A percentile compares a stretch with the other conserved stretches of the same genome.
phyloP scores from a whole-genome alignment of 2,888 invertebrate species.

The Deilephila elpenor region DNA sequence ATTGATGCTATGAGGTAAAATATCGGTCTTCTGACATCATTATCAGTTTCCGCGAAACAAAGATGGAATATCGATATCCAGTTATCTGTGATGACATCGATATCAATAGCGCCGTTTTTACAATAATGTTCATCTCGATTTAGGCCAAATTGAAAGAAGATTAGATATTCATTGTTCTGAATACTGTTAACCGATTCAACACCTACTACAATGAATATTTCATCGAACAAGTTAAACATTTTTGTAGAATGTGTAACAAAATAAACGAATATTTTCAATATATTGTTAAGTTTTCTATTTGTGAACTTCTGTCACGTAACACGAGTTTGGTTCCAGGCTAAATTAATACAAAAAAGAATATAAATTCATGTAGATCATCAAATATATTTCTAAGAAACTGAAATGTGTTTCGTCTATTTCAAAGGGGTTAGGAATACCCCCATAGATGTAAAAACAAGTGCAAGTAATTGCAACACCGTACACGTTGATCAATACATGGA shows the following conservation, averaged over 20 bases:
- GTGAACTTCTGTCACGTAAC: not conserved
- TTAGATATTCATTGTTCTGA: no score
- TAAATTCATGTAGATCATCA: not conserved
- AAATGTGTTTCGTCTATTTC: no score
- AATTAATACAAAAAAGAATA: not conserved
- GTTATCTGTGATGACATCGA: slow-evolving; percentile 1
- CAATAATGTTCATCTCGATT: slow-evolving; percentile 11
- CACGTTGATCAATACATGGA: no score
- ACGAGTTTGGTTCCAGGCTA: not conserved
- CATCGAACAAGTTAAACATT: not conserved
- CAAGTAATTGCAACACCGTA: no score
- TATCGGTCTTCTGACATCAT: slow-evolving; percentile 3
- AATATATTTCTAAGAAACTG: no score
- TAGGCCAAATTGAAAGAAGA: not conserved
- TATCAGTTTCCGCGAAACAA: slow-evolving; percentile 16
- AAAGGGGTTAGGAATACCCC: no score
- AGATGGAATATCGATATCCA: slow-evolving; percentile 13
- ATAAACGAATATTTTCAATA: not conserved
- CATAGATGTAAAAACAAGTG: no score
- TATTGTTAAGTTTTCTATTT: not conserved
- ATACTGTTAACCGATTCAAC: not conserved
- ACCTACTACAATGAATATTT: not conserved
- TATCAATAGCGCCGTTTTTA: not conserved
- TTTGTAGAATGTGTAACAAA: not conserved
- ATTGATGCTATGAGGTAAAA: not conserved